Conservation (phyloP, 2,797 vertebrate species). For the Lepidocolaptes lacrymiger region DNA sequence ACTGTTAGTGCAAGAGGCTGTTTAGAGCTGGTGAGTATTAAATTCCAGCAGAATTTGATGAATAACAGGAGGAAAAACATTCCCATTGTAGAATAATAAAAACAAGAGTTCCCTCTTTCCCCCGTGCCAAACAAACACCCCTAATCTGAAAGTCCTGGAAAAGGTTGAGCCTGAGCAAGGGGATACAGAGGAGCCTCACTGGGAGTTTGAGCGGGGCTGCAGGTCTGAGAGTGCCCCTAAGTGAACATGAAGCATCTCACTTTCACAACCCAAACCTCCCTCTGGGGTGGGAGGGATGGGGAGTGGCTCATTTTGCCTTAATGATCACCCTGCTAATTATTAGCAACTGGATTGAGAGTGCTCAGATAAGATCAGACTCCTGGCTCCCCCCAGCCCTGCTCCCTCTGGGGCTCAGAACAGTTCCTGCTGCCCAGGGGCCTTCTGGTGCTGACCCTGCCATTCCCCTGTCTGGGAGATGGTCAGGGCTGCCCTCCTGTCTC, state of each 20-base stretch:
- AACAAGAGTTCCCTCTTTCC: not conserved
- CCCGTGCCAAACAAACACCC: not conserved
- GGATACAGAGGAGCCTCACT: rapidly evolving
- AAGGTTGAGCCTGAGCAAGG: not conserved
- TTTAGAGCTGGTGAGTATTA: slow-evolving; percentile 59
- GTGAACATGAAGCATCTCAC: not conserved
- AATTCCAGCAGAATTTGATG: slow-evolving; percentile 67
- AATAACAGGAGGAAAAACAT: slow-evolving; percentile 70
- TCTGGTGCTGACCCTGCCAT: not conserved
- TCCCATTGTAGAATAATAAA: slow-evolving; percentile 33
- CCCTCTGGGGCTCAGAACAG: not conserved
- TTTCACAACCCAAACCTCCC: not conserved
- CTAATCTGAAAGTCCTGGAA: slow-evolving; percentile 1
- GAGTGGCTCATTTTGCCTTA: slow-evolving; percentile 16
- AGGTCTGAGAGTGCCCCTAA: rapidly evolving
- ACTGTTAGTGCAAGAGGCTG: slow-evolving; percentile 52
- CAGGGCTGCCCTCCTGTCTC: not conserved
- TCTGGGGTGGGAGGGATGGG: not conserved
- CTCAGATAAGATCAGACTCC: slow-evolving; percentile 28
- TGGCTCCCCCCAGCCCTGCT: not conserved
- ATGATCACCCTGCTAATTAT: slow-evolving; percentile 48
- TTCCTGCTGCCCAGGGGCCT: not conserved
- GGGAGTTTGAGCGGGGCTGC: not conserved
- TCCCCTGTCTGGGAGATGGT: not conserved
- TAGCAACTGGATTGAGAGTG: not conserved